A percentile compares a stretch with the other conserved stretches of the same genome.
Evolutionary conservation across 2,113 vertebrate genomes (phyloP).

Genomic region (Hippocampus guttulatus): DNA sequence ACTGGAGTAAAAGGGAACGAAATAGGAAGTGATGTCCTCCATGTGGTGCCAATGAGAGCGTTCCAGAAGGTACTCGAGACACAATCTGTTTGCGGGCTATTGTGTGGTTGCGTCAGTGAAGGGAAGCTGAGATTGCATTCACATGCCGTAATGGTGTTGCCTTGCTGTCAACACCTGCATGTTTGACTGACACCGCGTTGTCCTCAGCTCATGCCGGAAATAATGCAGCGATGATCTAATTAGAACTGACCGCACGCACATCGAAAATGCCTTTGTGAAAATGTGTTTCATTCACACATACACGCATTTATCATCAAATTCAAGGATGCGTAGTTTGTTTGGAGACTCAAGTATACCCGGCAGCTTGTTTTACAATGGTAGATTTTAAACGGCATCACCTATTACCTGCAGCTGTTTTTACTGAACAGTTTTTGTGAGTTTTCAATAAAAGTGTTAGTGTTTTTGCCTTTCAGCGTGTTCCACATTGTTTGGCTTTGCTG

Average conservation of each 20-base stretch:
- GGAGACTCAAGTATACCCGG: slow-evolving; percentile 15
- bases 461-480: slow-evolving; percentile 35
- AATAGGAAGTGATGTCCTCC: slow-evolving; percentile 61
- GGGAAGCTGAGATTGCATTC: slow-evolving; percentile 16
- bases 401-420: slow-evolving; percentile 53
- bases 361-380: slow-evolving; percentile 19
- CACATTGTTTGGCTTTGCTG: slow-evolving; percentile 37
- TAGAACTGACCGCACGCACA: neutral
- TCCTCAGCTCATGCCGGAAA: neutral
- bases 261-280: neutral
- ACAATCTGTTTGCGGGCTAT: slow-evolving; percentile 15
- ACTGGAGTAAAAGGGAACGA: slow-evolving; percentile 59
- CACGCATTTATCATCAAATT: neutral
- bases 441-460: slow-evolving; percentile 43
- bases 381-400: slow-evolving; percentile 56
- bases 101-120: slow-evolving; percentile 24
- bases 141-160: neutral
- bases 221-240: neutral
- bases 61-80: slow-evolving; percentile 25
- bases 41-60: slow-evolving; percentile 51
- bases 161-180: slow-evolving; percentile 10
- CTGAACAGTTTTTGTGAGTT: slow-evolving; percentile 36
- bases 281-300: neutral
- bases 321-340: slow-evolving; percentile 15
- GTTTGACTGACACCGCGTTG: neutral